Base-by-base conservation (phyloP, 2,888 invertebrate genomes). In the Luperina testacea region DNA sequence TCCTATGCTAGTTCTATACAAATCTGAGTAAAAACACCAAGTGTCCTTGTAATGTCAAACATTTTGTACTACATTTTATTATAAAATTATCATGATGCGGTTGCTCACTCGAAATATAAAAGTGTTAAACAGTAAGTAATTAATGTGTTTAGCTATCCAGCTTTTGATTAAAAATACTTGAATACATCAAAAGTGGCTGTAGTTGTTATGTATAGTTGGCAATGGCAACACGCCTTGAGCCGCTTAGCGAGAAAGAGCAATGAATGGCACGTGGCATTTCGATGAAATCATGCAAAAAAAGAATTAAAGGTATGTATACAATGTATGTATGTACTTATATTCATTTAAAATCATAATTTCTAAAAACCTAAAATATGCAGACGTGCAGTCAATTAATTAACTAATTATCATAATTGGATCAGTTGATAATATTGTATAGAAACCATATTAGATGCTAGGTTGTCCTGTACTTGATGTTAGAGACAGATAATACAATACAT, bases 381-480 rank as follows among this genome's bases (percentile, higher is more conserved):
- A 87, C 82, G 87, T 90, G 90, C 88, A 87, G 87, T 86, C 85
- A 87, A 87, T 89, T 85, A 71, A 85, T 87, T 84, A 89, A 84
- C 90, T 85, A 88, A 85, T 90, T 82, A 85, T 88, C 84, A 89
- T 88, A 90, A 90, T 85, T 82, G 86, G 87, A 88, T 91, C 88
- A 88, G 89, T 91, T 86, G 75, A 89, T 90, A 88, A 88, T 86
- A 90, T 90, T 88, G 84, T 86, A 88, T 90, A 89, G 86, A 90
- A 91, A 90, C 89, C 88, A 91, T 89, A 89, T 89, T 89, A 83
- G 83, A 91, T 89, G 90, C 90, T 91, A 92, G 89, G 88, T 87
- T 87, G 90, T 91, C 89, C 90, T 93, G 93, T 93, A 94, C 92
- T 93, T 91, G 88, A 91, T 88, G 88, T 91, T 87, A 87, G 87